phyloP scores from a whole-genome alignment of 2,797 vertebrate species.

The Lagocephalus sceleratus region DNA sequence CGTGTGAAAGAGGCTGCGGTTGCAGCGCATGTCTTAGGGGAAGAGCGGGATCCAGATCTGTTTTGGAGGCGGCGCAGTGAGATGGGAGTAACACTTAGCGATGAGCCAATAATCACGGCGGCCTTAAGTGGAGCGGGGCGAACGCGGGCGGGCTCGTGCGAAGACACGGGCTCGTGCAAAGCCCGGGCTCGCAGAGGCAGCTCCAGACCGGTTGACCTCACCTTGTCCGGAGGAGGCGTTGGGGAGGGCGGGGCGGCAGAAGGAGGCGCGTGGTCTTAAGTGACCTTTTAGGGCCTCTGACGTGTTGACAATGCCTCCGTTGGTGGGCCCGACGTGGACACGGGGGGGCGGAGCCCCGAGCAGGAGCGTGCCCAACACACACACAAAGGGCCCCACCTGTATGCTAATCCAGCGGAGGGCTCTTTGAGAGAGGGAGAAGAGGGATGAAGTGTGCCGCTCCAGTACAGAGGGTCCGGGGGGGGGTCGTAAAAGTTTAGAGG shows the following conservation, averaged over 20 bases:
- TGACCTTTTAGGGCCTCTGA: slow-evolving; percentile 69
- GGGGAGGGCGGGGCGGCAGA: slow-evolving; percentile 63
- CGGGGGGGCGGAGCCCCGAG: slow-evolving; percentile 52
- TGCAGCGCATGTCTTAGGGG: slow-evolving; percentile 50
- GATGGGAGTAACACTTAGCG: too few relatives aligned
- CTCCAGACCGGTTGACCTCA: slow-evolving; percentile 47
- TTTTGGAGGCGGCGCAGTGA: slow-evolving; percentile 48
- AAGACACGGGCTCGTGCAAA: too few relatives aligned
- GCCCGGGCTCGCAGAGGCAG: slow-evolving; percentile 9
- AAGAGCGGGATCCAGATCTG: slow-evolving; percentile 45
- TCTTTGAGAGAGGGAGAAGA: slow-evolving; percentile 32
- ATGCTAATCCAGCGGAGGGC: slow-evolving; percentile 66
- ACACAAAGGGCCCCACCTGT: slow-evolving; percentile 75
- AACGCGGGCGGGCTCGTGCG: too few relatives aligned
- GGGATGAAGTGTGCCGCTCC: slow-evolving; percentile 50
- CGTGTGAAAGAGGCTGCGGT: slow-evolving; percentile 66
- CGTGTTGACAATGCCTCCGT: slow-evolving; percentile 41
- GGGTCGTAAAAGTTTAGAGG: slow-evolving; percentile 51
- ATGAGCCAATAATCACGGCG: slow-evolving; percentile 16
- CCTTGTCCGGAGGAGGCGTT: slow-evolving; percentile 52
- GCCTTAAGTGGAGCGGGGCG: too few relatives aligned
- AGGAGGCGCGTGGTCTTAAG: slow-evolving; percentile 70
- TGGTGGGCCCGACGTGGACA: slow-evolving; percentile 51
- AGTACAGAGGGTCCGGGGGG: slow-evolving; percentile 4
- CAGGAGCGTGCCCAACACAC: slow-evolving; percentile 64